Evolutionary conservation across 2,888 invertebrate genomes (phyloP).

Genomic region (Allygus modestus): DNA sequence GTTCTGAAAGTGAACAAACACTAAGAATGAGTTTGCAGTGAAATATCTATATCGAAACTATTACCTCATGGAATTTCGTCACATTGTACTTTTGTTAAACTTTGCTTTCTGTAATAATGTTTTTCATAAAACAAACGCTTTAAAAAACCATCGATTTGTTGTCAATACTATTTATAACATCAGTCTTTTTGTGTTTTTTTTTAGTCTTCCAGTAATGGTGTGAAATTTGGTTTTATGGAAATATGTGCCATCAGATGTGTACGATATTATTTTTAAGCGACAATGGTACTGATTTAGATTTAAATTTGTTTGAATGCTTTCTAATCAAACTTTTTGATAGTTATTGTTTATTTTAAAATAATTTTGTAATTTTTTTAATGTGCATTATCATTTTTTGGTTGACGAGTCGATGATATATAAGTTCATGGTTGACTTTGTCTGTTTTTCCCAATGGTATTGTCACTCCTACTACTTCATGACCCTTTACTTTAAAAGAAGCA

Average conservation of each 20-base stretch:
- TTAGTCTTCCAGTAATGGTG: slow-evolving; percentile 16
- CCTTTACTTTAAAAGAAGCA: not conserved
- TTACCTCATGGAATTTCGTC: not conserved
- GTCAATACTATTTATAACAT: too few relatives aligned
- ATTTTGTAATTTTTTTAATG: not conserved
- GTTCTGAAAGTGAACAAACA: not conserved
- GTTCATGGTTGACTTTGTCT: not conserved
- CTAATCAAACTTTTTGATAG: not conserved
- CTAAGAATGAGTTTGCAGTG: too few relatives aligned
- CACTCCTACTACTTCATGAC: not conserved
- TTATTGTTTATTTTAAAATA: not conserved
- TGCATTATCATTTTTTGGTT: not conserved
- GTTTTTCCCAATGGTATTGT: not conserved
- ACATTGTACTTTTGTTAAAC: not conserved
- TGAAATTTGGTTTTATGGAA: not conserved
- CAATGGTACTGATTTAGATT: slow-evolving; percentile 10
- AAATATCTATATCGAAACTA: not conserved
- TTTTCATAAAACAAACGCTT: too few relatives aligned
- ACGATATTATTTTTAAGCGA: slow-evolving; percentile 8
- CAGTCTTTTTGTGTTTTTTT: not conserved
- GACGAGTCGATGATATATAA: not conserved
- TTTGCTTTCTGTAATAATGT: not conserved
- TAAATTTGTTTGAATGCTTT: not conserved
- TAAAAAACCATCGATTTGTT: too few relatives aligned
- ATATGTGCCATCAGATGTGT: slow-evolving; percentile 31